These are phyloP conservation scores for Paramuricea clavata DNA, from an alignment of 92 coral and sea anemone species.

Conservation along the genomic window DNA sequence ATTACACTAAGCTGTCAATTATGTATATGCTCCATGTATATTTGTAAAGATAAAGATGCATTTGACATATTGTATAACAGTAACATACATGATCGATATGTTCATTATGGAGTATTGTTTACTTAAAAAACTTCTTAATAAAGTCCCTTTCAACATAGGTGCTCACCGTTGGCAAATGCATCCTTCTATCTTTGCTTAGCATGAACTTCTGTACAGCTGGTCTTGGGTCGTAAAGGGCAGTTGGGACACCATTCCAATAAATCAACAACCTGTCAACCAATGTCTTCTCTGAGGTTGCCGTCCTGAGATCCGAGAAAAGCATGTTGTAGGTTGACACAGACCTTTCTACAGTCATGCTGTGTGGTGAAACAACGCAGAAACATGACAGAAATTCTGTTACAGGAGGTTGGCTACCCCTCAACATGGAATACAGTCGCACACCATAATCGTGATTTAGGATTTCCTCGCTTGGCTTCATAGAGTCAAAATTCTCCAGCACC, in stretches of 20 bases:
- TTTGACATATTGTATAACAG: too few species aligned
- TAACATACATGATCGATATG: too few species aligned
- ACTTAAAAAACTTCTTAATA: background rate
- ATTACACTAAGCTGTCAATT: too few species aligned
- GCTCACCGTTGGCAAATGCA: background rate
- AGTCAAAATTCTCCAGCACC: slow-evolving; percentile 5
- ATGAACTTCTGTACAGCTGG: background rate
- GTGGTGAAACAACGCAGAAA: slow-evolving; percentile 22
- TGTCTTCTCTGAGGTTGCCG: too few species aligned
- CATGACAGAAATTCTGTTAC: slow-evolving; percentile 3
- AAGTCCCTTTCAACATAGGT: slow-evolving; percentile 10
- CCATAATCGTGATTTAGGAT: background rate
- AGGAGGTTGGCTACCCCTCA: slow-evolving; percentile 16
- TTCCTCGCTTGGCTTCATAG: background rate
- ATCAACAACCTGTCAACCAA: too few species aligned
- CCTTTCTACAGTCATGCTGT: slow-evolving; percentile 35
- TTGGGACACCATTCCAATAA: slow-evolving; percentile 26
- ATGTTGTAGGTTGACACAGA: slow-evolving; percentile 25
- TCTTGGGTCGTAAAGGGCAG: background rate
- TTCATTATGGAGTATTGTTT: too few species aligned
- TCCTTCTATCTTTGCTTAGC: background rate
- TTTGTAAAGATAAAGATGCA: too few species aligned
- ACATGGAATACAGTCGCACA: background rate
- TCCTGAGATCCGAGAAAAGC: too few species aligned
- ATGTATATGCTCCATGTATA: too few species aligned